phyloP scores from a whole-genome alignment of 2,113 vertebrate species.

The Mesoclemmys tuberculata region DNA sequence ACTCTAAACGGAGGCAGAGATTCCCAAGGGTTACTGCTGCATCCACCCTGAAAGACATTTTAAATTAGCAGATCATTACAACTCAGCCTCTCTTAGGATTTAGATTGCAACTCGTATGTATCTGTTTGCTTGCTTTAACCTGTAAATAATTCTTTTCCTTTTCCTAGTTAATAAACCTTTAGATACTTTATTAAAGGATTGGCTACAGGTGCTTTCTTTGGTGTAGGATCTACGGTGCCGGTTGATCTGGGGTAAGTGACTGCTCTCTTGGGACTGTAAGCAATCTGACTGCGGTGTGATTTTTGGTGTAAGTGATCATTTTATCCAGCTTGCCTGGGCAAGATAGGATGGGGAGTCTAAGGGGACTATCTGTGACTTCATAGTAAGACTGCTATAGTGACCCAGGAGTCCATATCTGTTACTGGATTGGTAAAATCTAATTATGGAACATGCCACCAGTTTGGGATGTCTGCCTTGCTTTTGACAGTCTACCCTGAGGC shows the following conservation, averaged over 20 bases:
- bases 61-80: neutral
- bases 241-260: neutral
- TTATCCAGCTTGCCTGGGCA: neutral
- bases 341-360: neutral
- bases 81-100: neutral
- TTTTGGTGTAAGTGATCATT: neutral
- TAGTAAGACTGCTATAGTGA: neutral
- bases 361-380: neutral
- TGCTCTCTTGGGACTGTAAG: neutral
- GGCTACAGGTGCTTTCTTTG: neutral
- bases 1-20: no score
- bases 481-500: neutral
- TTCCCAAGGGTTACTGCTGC: no score
- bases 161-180: neutral
- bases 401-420: neutral
- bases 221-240: neutral
- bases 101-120: neutral
- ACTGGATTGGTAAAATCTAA: neutral
- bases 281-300: neutral
- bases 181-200: neutral
- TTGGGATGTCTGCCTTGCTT: neutral
- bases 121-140: neutral
- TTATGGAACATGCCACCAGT: neutral
- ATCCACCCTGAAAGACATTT: neutral
- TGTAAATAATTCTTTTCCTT: neutral